Evolutionary conservation across 1,140 invertebrate genomes (phyloP), one percentile per base, ranked within the genome.

Genomic region (Popillia japonica): DNA sequence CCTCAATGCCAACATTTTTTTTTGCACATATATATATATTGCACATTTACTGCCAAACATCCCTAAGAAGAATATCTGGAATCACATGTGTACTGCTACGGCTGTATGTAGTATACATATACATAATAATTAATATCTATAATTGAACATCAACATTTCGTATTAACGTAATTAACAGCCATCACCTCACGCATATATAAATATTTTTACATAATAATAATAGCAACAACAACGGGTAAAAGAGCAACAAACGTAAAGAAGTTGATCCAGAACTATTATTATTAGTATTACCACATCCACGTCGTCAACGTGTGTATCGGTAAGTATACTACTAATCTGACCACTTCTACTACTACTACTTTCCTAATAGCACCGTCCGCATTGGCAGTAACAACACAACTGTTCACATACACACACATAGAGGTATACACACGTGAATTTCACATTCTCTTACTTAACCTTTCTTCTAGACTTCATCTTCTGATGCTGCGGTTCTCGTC

Each of bases 111-210:
- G n/a, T n/a, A n/a, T n/a, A n/a, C n/a, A n/a, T n/a, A 4, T 34
- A 34, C 27, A 34, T 34, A 34, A 17, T 55, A 55, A 55, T 55
- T 55, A 55, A 55, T 55, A 55, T 55, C 17, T 55, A 55, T 55
- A 55, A 55, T 55, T 55, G 48, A 55, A 55, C 48, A 55, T 55
- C 48, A 55, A 55, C 48, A 55, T 55, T 55, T 55, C 48, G 17
- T 55, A 55, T 55, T 55, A 55, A 55, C 48, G 17, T 55, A 55
- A 55, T 55, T 55, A 55, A 55, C n/a, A 55, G 48, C 11, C 48
- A 55, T 55, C 48, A 55, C 6, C 11, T 55, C 14, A n/a, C 48
- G 48, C 48, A 55, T 55, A 55, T 17, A 55, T 55, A 55, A 55
- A 55, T 55, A 55, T 55, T 55, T 55, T 55, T 17, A 55, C 48